phyloP scores from a whole-genome alignment of 2,113 vertebrate species.

The Epinephelus moara region DNA sequence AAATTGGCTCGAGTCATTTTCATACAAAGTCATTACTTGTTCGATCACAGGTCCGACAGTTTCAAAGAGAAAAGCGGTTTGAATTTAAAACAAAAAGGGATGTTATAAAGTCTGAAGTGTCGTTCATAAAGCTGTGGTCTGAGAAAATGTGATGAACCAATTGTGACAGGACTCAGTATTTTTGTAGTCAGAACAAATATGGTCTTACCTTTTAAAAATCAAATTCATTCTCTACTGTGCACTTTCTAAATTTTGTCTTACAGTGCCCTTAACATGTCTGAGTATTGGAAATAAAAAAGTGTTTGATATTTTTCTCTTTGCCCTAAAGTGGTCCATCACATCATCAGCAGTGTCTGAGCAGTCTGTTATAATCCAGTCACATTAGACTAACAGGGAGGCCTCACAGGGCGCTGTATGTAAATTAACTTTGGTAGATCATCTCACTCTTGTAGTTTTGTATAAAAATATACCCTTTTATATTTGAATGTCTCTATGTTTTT shows the following conservation, averaged over 20 bases:
- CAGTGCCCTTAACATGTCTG: background rate
- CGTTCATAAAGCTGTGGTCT: conserved; percentile 40
- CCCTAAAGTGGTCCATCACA: background rate
- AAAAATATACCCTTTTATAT: conserved; percentile 60
- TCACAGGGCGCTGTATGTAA: conserved; percentile 17
- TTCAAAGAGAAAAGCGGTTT: background rate
- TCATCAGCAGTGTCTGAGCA: background rate
- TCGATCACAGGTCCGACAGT: background rate
- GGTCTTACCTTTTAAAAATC: background rate
- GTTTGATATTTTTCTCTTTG: background rate
- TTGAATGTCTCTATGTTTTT: conserved; percentile 74
- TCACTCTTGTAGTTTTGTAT: conserved; percentile 44
- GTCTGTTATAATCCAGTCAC: background rate
- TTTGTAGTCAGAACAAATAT: background rate
- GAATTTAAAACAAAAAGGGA: conserved; percentile 42
- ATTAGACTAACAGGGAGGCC: background rate
- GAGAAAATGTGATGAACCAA: background rate
- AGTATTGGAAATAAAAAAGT: background rate
- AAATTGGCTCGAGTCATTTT: background rate
- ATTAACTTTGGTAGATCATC: conserved; percentile 10
- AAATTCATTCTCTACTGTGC: background rate
- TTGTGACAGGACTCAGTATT: background rate
- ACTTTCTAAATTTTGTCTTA: conserved; percentile 5
- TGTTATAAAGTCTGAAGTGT: background rate
- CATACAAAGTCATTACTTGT: background rate